Base-by-base conservation (phyloP, 2,797 vertebrate species). In the Kryptolebias ocellatus region DNA sequence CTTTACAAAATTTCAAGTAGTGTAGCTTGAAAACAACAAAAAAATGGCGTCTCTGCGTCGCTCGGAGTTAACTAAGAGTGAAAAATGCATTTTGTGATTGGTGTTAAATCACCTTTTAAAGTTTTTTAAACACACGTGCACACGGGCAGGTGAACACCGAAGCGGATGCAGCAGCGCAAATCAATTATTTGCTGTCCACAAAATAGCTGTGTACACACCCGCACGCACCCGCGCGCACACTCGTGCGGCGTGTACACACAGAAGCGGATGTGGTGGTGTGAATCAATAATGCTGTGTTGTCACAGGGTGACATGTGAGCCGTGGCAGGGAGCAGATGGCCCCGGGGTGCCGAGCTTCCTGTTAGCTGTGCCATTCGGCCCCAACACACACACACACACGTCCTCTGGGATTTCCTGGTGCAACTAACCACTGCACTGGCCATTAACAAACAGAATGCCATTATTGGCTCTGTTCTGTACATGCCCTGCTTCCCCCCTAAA, bases 241-340 rank as follows among this genome's bases (percentile, higher is more conserved):
- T 49, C 45, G 64, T 17, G 37, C 76, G 20, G 59, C 68, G 46
- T 65, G 80, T 67, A 80, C 72, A 87, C 86, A 87, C 85, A 90
- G 73, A 90, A 91, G 88, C 90, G 89, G 91, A 92, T 91, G 89
- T 89, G 83, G 85, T 80, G 44, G 91, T 90, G 90, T 90, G 90
- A 94, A 92, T 93, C 92, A 93, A 92, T 94, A 92, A 90, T 90
- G 84, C 88, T 81, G 87, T 92, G 87, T 92, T 92, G 89, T 93
- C 91, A 86, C 89, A 89, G 89, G 76, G 83, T 90, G 91, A 93
- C 89, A 92, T 91, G 87, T 89, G 86, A 92, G 90, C 90, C 80
- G 67, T 88, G 90, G 88, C 84, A 89, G 82, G 75, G 83, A 90
- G 90, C 88, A 89, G 90, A 90, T 91, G 87, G 87, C 92, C 90